Conservation (phyloP, 2,113 vertebrate species). For the Porphyrio hochstetteri region DNA sequence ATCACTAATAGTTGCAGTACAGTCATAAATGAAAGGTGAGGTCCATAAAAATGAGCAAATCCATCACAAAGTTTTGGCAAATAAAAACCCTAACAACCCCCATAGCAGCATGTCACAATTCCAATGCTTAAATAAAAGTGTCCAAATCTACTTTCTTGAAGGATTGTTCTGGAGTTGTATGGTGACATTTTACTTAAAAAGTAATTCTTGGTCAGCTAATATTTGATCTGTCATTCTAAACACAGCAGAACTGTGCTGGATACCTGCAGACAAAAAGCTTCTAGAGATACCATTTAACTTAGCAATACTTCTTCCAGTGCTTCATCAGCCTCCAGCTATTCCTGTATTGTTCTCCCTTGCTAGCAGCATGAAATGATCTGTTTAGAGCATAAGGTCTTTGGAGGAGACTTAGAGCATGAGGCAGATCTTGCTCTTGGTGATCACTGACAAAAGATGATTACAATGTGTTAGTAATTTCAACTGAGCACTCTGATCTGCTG, state of each 20-base stretch:
- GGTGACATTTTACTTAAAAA: neutral
- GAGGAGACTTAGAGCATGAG: neutral
- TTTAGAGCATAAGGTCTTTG: slow-evolving; percentile 22
- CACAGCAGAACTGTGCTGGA: neutral
- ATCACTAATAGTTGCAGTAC: neutral
- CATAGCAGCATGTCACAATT: neutral
- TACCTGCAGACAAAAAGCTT: neutral
- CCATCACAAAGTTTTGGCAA: neutral
- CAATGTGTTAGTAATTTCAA: neutral
- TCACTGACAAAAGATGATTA: slow-evolving; percentile 19
- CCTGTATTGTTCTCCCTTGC: neutral
- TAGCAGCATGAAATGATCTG: slow-evolving; percentile 11
- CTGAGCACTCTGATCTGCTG: slow-evolving; percentile 14
- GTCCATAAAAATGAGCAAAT: neutral
- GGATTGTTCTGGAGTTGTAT: neutral
- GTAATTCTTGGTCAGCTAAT: neutral
- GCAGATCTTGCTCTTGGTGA: slow-evolving; percentile 23
- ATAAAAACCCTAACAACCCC: accelerated
- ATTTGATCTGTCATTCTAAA: neutral
- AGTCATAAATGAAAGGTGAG: neutral
- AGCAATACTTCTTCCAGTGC: neutral
- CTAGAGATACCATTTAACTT: neutral
- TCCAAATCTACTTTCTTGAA: neutral
- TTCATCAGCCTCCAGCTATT: slow-evolving; percentile 6
- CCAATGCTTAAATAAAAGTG: neutral